Conservation (phyloP, 2,888 invertebrate species). For the Limnephilus lunatus region DNA sequence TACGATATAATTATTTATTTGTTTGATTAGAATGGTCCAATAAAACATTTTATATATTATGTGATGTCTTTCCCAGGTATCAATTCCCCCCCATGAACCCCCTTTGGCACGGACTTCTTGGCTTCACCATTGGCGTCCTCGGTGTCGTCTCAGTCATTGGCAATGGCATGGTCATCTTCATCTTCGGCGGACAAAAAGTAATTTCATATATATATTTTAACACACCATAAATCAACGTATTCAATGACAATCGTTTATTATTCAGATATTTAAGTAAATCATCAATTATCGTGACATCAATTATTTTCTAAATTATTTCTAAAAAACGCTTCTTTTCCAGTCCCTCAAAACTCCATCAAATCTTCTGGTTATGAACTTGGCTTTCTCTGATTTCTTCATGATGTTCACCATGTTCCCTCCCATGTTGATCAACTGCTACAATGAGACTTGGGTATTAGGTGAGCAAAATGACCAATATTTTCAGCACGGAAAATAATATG, state of each 20-base stretch:
- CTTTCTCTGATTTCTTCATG: slow-evolving; percentile 93
- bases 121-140: slow-evolving; percentile 86
- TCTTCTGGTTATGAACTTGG: slow-evolving; percentile 92
- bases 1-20: neutral
- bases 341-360: slow-evolving; percentile 92
- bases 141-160: slow-evolving; percentile 84
- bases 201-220: neutral
- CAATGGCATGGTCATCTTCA: slow-evolving; percentile 86
- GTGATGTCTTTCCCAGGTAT: slow-evolving; percentile 78
- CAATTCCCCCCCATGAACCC: slow-evolving; percentile 94
- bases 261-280: neutral
- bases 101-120: slow-evolving; percentile 89
- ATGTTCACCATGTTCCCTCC: slow-evolving; percentile 90
- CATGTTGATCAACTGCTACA: slow-evolving; percentile 90
- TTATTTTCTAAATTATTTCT: too few species aligned
- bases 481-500: neutral
- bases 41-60: neutral
- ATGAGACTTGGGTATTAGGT: slow-evolving; percentile 86
- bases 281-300: neutral
- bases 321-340: slow-evolving; percentile 69
- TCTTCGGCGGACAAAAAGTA: slow-evolving; percentile 85
- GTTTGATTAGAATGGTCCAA: neutral
- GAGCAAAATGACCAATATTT: slow-evolving; percentile 67
- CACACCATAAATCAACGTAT: neutral
- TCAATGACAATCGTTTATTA: neutral